Conservation (phyloP, 2,113 vertebrate species). For the Ploceus nigricollis region DNA sequence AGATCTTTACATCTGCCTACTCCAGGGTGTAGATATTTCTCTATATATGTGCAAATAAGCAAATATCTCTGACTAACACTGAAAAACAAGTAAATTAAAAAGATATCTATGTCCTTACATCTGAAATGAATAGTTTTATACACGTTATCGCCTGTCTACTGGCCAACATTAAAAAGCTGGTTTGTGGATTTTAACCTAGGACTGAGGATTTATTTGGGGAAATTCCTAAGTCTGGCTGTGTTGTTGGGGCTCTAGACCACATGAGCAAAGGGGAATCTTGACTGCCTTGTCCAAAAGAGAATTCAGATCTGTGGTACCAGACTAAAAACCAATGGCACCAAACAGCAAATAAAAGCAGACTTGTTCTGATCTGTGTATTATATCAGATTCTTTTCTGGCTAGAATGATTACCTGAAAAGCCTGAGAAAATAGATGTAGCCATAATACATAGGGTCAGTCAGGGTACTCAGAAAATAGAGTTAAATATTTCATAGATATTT, state of each 20-base stretch:
- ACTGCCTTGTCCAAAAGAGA: neutral
- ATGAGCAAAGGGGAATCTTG: neutral
- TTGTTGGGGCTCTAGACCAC: neutral
- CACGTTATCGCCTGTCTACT: neutral
- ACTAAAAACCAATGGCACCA: neutral
- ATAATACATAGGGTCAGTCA: neutral
- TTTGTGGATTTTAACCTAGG: neutral
- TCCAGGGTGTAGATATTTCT: constrained; percentile 35
- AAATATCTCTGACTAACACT: neutral
- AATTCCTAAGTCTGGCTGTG: neutral
- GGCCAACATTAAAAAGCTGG: neutral
- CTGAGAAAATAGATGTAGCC: neutral
- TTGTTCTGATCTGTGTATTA: neutral
- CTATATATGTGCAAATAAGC: constrained; percentile 24
- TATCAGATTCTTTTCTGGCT: neutral
- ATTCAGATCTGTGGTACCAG: neutral
- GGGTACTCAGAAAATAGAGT: neutral
- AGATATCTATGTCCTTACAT: neutral
- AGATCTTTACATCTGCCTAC: constrained; percentile 53
- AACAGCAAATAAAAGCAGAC: neutral
- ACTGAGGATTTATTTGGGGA: neutral
- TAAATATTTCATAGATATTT: neutral
- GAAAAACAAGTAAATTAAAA: constrained; percentile 8
- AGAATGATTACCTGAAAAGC: neutral
- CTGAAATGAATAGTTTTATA: neutral